A percentile compares a stretch with the other conserved stretches of the same genome.
Evolutionary conservation across 1,140 invertebrate genomes (phyloP).

Genomic region (Eupeodes corollae): DNA sequence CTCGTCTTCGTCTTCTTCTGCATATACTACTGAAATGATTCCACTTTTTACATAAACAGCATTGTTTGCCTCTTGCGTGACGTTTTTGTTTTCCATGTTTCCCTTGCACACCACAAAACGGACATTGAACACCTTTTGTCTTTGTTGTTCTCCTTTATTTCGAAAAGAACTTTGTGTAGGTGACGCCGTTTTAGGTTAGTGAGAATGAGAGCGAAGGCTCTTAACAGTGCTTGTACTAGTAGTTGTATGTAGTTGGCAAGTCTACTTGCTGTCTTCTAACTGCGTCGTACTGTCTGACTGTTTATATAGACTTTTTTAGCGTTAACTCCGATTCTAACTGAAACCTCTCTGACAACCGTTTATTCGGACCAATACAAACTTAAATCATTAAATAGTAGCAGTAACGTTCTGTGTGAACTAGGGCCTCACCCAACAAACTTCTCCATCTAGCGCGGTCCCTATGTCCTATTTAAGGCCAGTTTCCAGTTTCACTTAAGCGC

Average conservation of each 20-base stretch:
- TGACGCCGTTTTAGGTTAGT: too few relatives aligned
- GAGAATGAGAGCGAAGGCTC: too few relatives aligned
- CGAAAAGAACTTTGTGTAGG: too few relatives aligned
- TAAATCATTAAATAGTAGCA: too few relatives aligned
- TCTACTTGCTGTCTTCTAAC: not conserved
- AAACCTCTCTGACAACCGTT: constrained; percentile 2
- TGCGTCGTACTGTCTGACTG: not conserved
- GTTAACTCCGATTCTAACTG: constrained; percentile 4
- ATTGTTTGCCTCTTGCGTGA: not conserved
- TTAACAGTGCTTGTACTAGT: not conserved
- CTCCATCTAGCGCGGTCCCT: too few relatives aligned
- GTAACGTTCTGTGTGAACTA: too few relatives aligned
- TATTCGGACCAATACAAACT: too few relatives aligned
- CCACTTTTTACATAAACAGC: not conserved
- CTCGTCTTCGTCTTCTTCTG: not conserved
- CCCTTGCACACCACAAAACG: not conserved
- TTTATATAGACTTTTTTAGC: constrained; percentile 4
- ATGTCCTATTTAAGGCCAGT: too few relatives aligned
- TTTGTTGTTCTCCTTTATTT: too few relatives aligned
- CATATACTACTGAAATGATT: not conserved
- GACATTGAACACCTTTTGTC: too few relatives aligned
- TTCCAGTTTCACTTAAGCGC: too few relatives aligned
- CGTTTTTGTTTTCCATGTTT: not conserved
- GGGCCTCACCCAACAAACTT: too few relatives aligned
- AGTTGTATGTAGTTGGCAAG: not conserved